phyloP scores from a whole-genome alignment of 2,888 invertebrate genomes.

The Macrophya annulata region DNA sequence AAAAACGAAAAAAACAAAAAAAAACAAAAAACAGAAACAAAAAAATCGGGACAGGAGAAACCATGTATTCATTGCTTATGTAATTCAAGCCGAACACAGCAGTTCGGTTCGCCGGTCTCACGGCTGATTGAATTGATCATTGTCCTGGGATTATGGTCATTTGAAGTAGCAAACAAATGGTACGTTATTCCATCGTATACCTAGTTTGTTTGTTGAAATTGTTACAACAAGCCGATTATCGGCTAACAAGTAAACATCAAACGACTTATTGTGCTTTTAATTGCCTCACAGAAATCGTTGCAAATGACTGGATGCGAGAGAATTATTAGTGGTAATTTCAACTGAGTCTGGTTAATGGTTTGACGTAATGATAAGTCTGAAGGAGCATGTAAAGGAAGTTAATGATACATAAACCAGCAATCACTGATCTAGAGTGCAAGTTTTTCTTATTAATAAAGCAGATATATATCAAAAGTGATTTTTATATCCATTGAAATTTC shows the following conservation, averaged over 20 bases:
- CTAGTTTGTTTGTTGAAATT: background rate
- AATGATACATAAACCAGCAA: background rate
- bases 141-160: background rate
- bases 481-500: background rate
- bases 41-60: background rate
- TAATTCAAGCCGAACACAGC: background rate
- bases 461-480: background rate
- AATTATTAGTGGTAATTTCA: background rate
- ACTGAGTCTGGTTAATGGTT: slow-evolving; percentile 29
- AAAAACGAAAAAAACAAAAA: background rate
- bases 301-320: background rate
- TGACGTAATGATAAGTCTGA: background rate
- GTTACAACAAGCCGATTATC: slow-evolving; percentile 5
- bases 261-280: slow-evolving; percentile 9
- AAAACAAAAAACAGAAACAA: background rate
- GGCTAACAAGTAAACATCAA: background rate
- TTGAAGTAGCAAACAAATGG: background rate
- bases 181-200: background rate
- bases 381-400: background rate
- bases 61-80: background rate
- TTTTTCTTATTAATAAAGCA: background rate
- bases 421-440: background rate
- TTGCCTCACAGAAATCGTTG: background rate
- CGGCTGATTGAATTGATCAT: background rate
- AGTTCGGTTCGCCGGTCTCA: background rate